phyloP scores from a whole-genome alignment of 2,888 invertebrate genomes.

The Calameuta idolon region DNA sequence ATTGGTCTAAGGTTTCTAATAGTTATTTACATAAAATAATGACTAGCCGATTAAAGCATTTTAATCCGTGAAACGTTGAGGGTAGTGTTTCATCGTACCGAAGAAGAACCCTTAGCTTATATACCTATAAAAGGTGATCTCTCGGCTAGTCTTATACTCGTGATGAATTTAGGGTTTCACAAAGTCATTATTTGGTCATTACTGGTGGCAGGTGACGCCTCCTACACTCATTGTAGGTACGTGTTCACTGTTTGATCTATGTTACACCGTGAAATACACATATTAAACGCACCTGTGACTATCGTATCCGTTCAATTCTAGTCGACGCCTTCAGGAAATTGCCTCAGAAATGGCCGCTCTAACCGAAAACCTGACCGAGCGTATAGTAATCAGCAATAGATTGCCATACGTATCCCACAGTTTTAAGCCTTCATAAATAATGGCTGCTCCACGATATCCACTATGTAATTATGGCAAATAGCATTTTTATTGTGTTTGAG shows the following conservation, averaged over 20 bases:
- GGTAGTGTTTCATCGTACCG: conserved; percentile 7
- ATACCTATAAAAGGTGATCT: neutral
- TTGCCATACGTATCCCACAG: neutral
- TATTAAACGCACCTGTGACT: conserved; percentile 46
- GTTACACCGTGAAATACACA: conserved; percentile 39
- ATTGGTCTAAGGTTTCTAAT: neutral
- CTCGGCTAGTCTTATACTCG: neutral
- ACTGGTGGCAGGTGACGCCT: conserved; percentile 41
- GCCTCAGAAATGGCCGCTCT: conserved; percentile 23
- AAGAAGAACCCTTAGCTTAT: neutral
- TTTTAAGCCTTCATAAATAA: neutral
- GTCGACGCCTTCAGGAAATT: conserved; percentile 42
- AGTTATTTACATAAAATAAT: conserved; percentile 9
- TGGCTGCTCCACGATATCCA: neutral
- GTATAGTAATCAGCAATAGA: conserved; percentile 4
- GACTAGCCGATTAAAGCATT: neutral
- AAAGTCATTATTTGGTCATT: conserved; percentile 50
- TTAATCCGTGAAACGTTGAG: conserved; percentile 9
- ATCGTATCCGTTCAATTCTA: conserved; percentile 31
- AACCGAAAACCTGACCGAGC: conserved; percentile 32
- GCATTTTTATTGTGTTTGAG: neutral
- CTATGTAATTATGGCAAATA: neutral
- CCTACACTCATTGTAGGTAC: conserved; percentile 17
- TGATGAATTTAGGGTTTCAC: conserved; percentile 30
- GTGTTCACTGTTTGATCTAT: conserved; percentile 37